Base-by-base conservation (phyloP, 1,140 invertebrate genomes). In the Magallana ariakensis region DNA sequence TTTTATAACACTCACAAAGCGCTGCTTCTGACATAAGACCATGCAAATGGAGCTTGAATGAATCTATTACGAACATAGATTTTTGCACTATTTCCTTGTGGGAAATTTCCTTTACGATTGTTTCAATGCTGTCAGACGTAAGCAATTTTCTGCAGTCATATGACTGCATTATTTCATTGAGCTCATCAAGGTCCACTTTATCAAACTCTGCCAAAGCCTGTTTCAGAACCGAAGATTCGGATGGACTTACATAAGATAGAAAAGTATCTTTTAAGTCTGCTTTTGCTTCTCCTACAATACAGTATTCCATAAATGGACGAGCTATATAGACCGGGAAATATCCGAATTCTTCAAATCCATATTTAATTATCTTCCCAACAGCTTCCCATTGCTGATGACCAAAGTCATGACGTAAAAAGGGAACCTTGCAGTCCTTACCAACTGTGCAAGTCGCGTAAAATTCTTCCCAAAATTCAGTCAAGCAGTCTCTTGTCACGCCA, bases 71-170 rank as follows among this genome's bases (percentile, higher is more conserved):
- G 56, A 87, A 87, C 75, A 80, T 85, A 80, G 87, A 66, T 80
- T 82, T 87, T 58, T 87, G 83, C 19, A 87, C 70, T 26, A 87
- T 53, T 57, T 87, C 62, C 26, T 84, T 87, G 55, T 87, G 87
- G n/a, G 87, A 60, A 66, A 87, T 84, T 80, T 87, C 83, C 16
- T 55, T 19, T 19, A 84, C 62, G 46, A 87, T 16, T n/a, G 16
- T 53, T 70, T 70, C 66, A 57, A 85, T 66, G 62, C 84, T 80
- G 54, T 33, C 62, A 11, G 53, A 82, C 10, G 56, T 84, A 5
- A 84, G 16, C 26, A 83, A 13, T 58, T 15, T 84, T 53, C 60
- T 87, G 7, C 22, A 26, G 53, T 70, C 81, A 55, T 84, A 80
- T 55, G 54, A n/a, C n/a, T 84, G 70, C 81, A 87, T 66, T n/a